Evolutionary conservation across 2,113 vertebrate species (phyloP).

Genomic region (Acanthochromis polyacanthus): DNA sequence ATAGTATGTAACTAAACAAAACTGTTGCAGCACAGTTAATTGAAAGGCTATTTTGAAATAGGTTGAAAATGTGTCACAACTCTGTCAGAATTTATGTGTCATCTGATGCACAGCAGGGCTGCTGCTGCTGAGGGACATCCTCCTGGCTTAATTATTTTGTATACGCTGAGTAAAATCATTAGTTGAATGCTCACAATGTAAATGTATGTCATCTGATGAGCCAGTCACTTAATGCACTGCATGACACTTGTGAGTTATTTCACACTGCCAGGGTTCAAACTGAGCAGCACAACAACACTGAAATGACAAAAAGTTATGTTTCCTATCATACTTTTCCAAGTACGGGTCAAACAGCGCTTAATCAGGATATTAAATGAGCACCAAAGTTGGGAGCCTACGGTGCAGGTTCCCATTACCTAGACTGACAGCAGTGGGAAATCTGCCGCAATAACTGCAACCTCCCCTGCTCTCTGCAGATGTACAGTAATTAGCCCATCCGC

Average conservation of each 20-base stretch:
- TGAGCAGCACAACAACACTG: neutral
- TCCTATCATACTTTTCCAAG: slow-evolving; percentile 36
- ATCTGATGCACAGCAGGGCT: neutral
- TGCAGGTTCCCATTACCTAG: slow-evolving; percentile 68
- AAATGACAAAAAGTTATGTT: slow-evolving; percentile 23
- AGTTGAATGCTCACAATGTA: slow-evolving; percentile 28
- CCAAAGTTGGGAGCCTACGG: slow-evolving; percentile 50
- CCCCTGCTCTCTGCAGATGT: slow-evolving; percentile 75
- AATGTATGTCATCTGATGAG: slow-evolving; percentile 45
- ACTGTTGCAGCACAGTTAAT: too few species aligned
- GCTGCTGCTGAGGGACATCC: neutral
- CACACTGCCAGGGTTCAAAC: slow-evolving; percentile 5
- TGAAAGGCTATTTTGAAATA: neutral
- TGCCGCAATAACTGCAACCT: slow-evolving; percentile 66
- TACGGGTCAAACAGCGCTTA: slow-evolving; percentile 62
- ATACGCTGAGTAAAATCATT: slow-evolving; percentile 42
- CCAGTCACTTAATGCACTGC: slow-evolving; percentile 29
- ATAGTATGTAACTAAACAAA: too few species aligned
- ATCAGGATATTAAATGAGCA: slow-evolving; percentile 63
- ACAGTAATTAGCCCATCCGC: slow-evolving; percentile 79
- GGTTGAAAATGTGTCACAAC: neutral
- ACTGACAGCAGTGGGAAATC: slow-evolving; percentile 71
- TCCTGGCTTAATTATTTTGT: slow-evolving; percentile 15
- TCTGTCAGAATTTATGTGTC: slow-evolving; percentile 8
- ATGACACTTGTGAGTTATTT: slow-evolving; percentile 12